Evolutionary conservation across 2,113 vertebrate species (phyloP), one percentile per base, ranked within the genome.

Genomic region (Bettongia penicillata): DNA sequence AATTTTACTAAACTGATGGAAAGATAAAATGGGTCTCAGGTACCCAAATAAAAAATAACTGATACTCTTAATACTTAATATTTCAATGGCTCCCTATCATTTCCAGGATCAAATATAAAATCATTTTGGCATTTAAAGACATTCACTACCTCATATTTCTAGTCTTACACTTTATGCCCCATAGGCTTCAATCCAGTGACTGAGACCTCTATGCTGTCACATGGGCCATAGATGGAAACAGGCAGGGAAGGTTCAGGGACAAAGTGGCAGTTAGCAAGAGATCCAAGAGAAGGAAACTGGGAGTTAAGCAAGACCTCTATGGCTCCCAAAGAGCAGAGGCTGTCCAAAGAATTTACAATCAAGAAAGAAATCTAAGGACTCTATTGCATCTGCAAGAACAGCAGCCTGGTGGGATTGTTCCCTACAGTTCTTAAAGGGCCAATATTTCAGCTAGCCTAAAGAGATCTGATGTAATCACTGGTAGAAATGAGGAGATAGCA

Each of bases 1-100:
- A 97, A 94, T 97, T 95, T 98, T 90, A 95, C 52, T 91, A 97
- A 97, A 97, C 96, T 95, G 93, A 97, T 92, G 10, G 28, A 89
- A 96, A 97, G 68, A 91, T 1, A 53, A 47, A 94, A 84, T 51
- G 57, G 24, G 84, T 94, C 24, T 22, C 14, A 92, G 93, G 2
- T 10, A 31, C 57, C 47, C 10, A 77, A 93, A 93, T 48, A 96
- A 28, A 53, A 93, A 92, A 93, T 49, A 43, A 25, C 96, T 97
- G 91, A 93, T 55, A 90, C 51, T 96, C 23, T 91, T 37, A 68
- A 37, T 52, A 19, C 52, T 52, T 52, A 19, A 52, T 52, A 61
- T 11, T n/a, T 68, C 12, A 68, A 23, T 84, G 19, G 6, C 1
- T 84, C 5, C 19, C 37, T 84, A 43, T 84, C 16, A 43, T 8